These are phyloP conservation scores for Calycopis cecrops DNA, from an alignment of 1,140 invertebrate species.

Conservation along the genomic window DNA sequence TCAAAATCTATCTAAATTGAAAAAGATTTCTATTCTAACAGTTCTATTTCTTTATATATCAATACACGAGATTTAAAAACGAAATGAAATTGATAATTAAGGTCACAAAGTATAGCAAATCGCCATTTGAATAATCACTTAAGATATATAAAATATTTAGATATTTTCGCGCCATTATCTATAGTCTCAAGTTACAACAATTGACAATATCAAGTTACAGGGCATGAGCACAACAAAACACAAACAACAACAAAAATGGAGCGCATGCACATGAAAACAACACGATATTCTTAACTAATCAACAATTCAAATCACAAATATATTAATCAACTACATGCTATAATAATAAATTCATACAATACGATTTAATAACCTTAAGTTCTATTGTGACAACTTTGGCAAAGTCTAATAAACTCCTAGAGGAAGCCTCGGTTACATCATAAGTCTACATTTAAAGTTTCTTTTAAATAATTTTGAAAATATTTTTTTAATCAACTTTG, in stretches of 20 bases:
- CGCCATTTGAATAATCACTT: no score
- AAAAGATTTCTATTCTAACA: no score
- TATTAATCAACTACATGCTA: conserved; percentile 1
- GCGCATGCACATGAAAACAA: background rate
- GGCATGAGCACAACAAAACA: background rate
- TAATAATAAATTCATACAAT: background rate
- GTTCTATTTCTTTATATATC: no score
- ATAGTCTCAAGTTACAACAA: no score
- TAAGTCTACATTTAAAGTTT: background rate
- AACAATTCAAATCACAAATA: conserved; percentile 5
- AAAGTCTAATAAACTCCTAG: background rate
- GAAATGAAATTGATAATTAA: no score
- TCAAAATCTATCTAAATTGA: no score
- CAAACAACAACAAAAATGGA: background rate
- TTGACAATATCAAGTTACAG: background rate
- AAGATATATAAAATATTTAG: no score
- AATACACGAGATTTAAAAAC: no score
- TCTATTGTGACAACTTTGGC: background rate
- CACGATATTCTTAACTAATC: background rate
- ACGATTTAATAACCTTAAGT: background rate
- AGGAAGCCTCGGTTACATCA: conserved; percentile 1
- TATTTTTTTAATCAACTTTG: no score
- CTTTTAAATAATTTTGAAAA: background rate
- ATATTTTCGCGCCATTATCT: no score
- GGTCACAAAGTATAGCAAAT: no score